Percentiles rank a stretch among this genome's conserved stretches.
phyloP scores from a whole-genome alignment of 1,140 invertebrate species.

The Phocides pigmalion region DNA sequence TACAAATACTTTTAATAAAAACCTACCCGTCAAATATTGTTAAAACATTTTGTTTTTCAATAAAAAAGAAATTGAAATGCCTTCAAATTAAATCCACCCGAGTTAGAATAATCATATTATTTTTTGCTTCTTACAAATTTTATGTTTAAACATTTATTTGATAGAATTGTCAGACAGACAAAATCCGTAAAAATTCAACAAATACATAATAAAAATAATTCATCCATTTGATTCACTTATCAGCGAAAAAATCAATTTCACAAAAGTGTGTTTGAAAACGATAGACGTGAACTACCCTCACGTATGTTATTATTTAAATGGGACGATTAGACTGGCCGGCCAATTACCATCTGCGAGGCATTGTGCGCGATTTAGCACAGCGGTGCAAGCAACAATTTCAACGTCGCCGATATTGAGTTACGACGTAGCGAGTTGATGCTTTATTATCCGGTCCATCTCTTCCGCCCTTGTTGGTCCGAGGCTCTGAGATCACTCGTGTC shows the following conservation, averaged over 20 bases:
- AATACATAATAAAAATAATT: too few species aligned
- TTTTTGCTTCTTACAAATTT: too few species aligned
- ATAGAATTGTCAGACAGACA: too few species aligned
- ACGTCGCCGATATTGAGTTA: constrained; percentile 73
- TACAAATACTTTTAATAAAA: too few species aligned
- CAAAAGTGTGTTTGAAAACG: constrained; percentile 23
- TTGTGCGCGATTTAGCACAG: constrained; percentile 54
- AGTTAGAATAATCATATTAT: too few species aligned
- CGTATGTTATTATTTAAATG: constrained; percentile 59
- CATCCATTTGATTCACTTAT: too few species aligned
- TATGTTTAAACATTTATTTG: too few species aligned
- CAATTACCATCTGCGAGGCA: constrained; percentile 65
- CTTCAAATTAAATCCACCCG: too few species aligned
- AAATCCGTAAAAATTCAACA: too few species aligned
- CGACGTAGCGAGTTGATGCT: constrained; percentile 65
- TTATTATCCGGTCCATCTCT: constrained; percentile 79
- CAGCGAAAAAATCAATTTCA: constrained; percentile 7
- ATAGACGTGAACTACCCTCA: constrained; percentile 30
- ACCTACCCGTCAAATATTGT: too few species aligned
- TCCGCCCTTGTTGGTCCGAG: constrained; percentile 72
- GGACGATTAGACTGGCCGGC: constrained; percentile 52
- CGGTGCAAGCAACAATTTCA: constrained; percentile 69
- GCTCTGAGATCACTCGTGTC: constrained; percentile 66
- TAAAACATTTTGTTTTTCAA: too few species aligned
- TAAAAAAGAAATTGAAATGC: too few species aligned